Conservation (phyloP, 53 echinoderm and acorn worm genomes). For the Crossaster papposus region DNA sequence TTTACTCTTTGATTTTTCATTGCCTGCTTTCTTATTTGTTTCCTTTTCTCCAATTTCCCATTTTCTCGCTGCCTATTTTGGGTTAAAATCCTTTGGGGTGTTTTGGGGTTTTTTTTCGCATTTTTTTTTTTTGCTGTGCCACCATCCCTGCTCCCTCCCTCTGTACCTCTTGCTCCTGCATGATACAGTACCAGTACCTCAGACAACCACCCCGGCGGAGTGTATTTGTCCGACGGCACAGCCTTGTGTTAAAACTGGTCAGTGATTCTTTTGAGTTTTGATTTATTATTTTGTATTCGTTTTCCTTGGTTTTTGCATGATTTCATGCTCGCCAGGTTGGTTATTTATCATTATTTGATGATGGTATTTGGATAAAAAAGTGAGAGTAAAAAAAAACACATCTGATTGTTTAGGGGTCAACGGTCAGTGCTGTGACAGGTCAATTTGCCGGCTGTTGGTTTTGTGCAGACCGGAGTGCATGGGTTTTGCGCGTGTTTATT, state of each 20-base stretch:
- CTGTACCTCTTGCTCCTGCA: constrained; percentile 52
- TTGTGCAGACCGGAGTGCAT: not conserved
- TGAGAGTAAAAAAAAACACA: not conserved
- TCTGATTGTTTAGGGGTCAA: constrained; percentile 40
- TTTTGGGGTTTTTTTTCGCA: not conserved
- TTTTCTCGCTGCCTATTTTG: not conserved
- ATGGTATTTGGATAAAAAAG: not conserved
- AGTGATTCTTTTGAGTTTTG: constrained; percentile 55
- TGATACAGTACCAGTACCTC: constrained; percentile 65
- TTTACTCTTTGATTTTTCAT: constrained; percentile 37
- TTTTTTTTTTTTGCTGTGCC: not conserved
- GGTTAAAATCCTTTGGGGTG: not conserved
- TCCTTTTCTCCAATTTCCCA: not conserved
- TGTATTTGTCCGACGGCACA: constrained; percentile 67
- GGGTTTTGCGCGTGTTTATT: not conserved
- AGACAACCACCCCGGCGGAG: constrained; percentile 73
- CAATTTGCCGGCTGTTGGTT: not conserved
- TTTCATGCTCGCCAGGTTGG: constrained; percentile 22
- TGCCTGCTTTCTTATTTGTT: constrained; percentile 54
- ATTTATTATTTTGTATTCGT: constrained; percentile 21
- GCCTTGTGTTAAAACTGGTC: constrained; percentile 61
- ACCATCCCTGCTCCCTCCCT: constrained; percentile 16
- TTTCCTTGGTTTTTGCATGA: constrained; percentile 27
- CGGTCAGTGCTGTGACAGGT: constrained; percentile 17
- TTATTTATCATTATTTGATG: constrained; percentile 9